These are phyloP conservation scores for Phytoseiulus persimilis DNA, from an alignment of 2,888 invertebrate genomes.

Conservation along the genomic window DNA sequence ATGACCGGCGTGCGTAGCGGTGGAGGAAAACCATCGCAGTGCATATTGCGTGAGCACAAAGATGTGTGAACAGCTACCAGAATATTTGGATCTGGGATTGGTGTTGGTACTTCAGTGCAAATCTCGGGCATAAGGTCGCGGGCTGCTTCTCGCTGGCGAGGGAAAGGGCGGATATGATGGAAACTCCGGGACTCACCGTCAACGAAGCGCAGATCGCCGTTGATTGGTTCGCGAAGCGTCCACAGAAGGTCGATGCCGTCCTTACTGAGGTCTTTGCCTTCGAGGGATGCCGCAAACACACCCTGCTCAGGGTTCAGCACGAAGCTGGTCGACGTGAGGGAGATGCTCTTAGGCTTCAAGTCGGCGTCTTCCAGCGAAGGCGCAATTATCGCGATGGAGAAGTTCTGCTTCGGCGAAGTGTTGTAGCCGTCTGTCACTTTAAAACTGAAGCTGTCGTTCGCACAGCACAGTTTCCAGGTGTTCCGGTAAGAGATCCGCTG, in stretches of 20 bases:
- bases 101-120: too few species aligned
- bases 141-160: too few species aligned
- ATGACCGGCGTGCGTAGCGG: too few species aligned
- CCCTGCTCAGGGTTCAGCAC: background rate
- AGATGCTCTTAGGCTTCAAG: slow-evolving; percentile 27
- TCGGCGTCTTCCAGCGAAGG: slow-evolving; percentile 18
- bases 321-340: background rate
- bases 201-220: slow-evolving; percentile 12
- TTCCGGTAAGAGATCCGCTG: background rate
- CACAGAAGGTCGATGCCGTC: slow-evolving; percentile 19
- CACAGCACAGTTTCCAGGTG: slow-evolving; percentile 13
- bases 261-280: background rate
- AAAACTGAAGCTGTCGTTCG: slow-evolving; percentile 26
- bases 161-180: too few species aligned
- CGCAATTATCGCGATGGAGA: background rate
- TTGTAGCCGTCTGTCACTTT: slow-evolving; percentile 36
- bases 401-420: background rate
- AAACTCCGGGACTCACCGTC: background rate
- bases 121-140: too few species aligned
- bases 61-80: too few species aligned
- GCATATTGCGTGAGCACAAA: too few species aligned
- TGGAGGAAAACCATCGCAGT: too few species aligned
- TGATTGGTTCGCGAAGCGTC: slow-evolving; percentile 18
- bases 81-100: too few species aligned
- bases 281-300: background rate